Evolutionary conservation across 92 coral and sea anemone genomes (phyloP), one percentile per base, ranked within the genome.

Genomic region (Desmophyllum pertusum): DNA sequence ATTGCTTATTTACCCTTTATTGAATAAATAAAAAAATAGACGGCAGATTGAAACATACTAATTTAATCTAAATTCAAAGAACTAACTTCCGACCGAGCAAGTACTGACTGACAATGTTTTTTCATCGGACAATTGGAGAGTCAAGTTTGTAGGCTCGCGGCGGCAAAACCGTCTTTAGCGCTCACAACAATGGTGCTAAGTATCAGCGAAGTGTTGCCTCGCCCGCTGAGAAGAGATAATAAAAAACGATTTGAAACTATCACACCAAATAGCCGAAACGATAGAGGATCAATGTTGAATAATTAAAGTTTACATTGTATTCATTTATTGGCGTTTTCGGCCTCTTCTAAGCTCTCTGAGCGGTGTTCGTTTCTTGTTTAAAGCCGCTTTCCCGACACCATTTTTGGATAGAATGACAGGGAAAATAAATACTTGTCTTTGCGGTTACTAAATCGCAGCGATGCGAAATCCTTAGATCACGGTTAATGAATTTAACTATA

Each of bases 61-160:
- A 82, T 82, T 70, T 70, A 82, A 81, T 70, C 43, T 40, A 40
- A 81, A 81, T 81, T 81, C 69, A 70, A 81, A 70, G 85, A 37
- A 70, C 67, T 29, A 41, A 39, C 48, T 78, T 78, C 83, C 83
- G 83, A 64, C 57, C 18, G 38, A 21, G 27, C 59, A 37, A 40
- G 21, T n/a, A n/a, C n/a, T n/a, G 23, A 27, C 37, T 68, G 76
- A 36, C 85, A 38, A 19, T 38, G 50, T 11, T 57, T n/a, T n/a
- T 50, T 69, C 77, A 38, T 39, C 27, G 45, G 46, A 67, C 57
- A 40, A 46, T 39, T 46, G 48, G 15, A 7, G 41, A 73, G 83
- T 78, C 73, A 40, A 42, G 37, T 57, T 62, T 41, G 83, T 63
- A 41, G 83, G 73, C 23, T 45, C 70, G 33, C 33, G 25, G 45